Evolutionary conservation across 2,113 vertebrate genomes (phyloP), one percentile per base, ranked within the genome.

Genomic region (Heterotis niloticus): DNA sequence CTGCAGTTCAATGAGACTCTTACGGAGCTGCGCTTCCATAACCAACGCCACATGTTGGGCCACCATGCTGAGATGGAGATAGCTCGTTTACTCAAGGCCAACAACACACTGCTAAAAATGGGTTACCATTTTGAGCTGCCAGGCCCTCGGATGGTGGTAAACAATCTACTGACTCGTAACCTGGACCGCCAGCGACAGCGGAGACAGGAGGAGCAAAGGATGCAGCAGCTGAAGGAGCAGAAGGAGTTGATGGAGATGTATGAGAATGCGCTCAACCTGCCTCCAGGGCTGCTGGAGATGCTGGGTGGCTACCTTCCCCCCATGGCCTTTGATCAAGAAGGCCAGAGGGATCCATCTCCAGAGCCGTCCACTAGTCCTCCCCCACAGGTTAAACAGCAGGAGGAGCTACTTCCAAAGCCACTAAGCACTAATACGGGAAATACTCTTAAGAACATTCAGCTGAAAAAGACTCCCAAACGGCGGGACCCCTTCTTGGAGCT

Each of bases 21-120:
- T 44, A 96, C 93, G 0, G 98, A 99, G 84, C 90, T 99, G 28
- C 95, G 98, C n/a, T 99, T 99, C 76, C 98, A 99, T 91, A 99
- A 99, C 82, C 98, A 99, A 86, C 88, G 97, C n/a, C 94, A 96
- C 88, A 94, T 99, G 96, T 84, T 99, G 83, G 98, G 98, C 76
- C 98, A 99, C 85, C 96, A 98, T 0, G 93, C 97, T 0, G 98
- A 99, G 84, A 99, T 96, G 95, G 98, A 99, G 85, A 96, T 99
- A 0, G 89, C 97, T 11, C 93, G 96, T 77, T 93, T 99, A 52
- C 86, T 99, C 71, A 98, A 98, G 87, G 96, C 96, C 78, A 99
- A 99, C 72, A 88, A 85, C 84, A 99, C 96, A 0, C 93, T 99
- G 16, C 90, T 99, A 5, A 99, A 99, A 89, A 89, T 99, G 93